phyloP scores from a whole-genome alignment of 2,888 invertebrate genomes.

The Chloroclystis v-ata region DNA sequence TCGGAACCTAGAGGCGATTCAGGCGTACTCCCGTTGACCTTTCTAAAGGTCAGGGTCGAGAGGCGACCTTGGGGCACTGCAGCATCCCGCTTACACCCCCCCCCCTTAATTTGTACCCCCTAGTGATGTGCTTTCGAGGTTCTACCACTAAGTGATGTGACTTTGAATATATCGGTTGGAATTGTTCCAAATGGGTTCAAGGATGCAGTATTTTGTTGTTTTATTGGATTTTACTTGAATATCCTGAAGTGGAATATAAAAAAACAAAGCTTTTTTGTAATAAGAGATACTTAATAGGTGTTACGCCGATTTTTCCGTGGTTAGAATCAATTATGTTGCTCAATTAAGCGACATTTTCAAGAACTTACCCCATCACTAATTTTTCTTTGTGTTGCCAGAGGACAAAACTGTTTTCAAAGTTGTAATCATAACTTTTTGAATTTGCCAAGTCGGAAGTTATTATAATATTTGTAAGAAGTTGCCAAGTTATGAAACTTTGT shows the following conservation, averaged over 20 bases:
- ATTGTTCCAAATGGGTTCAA: neutral
- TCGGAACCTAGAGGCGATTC: neutral
- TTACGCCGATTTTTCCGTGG: no score
- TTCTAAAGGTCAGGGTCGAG: conserved; percentile 41
- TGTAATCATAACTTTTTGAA: conserved; percentile 11
- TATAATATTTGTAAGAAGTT: conserved; percentile 7
- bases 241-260: no score
- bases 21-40: conserved; percentile 8
- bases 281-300: no score
- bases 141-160: no score
- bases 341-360: no score
- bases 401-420: neutral
- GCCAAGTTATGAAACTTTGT: neutral
- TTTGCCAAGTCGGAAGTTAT: conserved; percentile 3
- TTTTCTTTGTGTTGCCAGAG: neutral
- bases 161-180: neutral
- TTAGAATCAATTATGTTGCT: no score
- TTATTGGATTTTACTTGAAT: no score
- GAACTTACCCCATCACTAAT: neutral
- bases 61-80: conserved; percentile 41
- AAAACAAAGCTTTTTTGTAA: no score
- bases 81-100: conserved; percentile 35
- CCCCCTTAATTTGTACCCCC: neutral
- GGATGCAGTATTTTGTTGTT: neutral
- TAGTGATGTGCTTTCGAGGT: neutral